Evolutionary conservation across 1,140 invertebrate species (phyloP).

Genomic region (Steinernema khuongi): DNA sequence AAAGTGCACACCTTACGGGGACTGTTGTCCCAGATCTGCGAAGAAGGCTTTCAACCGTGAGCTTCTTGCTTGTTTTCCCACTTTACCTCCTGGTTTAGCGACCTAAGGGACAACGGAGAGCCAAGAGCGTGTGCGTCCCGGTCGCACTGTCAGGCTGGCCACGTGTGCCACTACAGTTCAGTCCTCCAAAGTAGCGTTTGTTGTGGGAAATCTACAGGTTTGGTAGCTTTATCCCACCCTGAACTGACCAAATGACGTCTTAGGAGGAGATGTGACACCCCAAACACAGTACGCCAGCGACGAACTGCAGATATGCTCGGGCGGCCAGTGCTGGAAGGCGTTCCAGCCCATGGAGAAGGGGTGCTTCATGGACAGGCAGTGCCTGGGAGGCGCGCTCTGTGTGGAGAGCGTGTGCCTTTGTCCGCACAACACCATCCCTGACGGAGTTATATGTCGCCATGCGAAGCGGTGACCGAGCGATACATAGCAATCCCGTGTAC

Average conservation of each 20-base stretch:
- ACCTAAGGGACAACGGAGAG: background rate
- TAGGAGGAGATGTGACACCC: too few species aligned
- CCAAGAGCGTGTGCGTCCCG: background rate
- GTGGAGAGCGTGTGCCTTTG: background rate
- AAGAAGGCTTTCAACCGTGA: background rate
- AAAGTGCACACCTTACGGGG: background rate
- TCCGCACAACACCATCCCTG: background rate
- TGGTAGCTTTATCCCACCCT: background rate
- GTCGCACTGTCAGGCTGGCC: background rate
- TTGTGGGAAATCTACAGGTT: background rate
- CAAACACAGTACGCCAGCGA: background rate
- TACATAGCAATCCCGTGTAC: too few species aligned
- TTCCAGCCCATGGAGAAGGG: background rate
- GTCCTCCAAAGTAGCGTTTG: background rate
- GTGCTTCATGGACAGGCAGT: background rate
- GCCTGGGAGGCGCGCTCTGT: background rate
- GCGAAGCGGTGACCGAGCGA: too few species aligned
- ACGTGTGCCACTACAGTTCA: conserved; percentile 1
- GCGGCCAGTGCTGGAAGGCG: background rate
- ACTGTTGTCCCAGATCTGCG: background rate
- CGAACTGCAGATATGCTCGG: background rate
- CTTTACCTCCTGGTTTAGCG: background rate
- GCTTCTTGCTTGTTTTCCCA: background rate
- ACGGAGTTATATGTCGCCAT: background rate
- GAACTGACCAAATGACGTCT: too few species aligned